phyloP scores from a whole-genome alignment of 2,113 vertebrate species.

The Trochalopteron elliotii region DNA sequence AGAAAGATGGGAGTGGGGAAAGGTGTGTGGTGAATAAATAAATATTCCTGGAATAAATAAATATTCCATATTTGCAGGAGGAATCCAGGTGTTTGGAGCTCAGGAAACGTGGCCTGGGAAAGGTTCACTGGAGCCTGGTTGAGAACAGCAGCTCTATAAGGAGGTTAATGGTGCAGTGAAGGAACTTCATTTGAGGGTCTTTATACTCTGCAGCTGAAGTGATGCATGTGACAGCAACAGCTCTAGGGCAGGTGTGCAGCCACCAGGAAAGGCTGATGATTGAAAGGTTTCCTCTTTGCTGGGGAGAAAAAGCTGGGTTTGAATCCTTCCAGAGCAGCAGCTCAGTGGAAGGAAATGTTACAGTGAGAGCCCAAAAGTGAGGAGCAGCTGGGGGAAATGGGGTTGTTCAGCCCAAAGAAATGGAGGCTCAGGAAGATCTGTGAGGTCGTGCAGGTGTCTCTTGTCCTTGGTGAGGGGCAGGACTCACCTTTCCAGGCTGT shows the following conservation, averaged over 20 bases:
- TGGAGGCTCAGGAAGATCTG: neutral
- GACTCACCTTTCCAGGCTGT: neutral
- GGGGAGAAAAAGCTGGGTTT: neutral
- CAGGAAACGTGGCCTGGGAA: neutral
- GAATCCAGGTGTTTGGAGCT: neutral
- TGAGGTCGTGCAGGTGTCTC: neutral
- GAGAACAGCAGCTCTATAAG: neutral
- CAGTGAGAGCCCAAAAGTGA: neutral
- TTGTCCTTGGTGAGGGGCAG: neutral
- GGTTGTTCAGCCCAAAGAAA: neutral
- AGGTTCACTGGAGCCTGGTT: neutral
- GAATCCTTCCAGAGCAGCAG: neutral
- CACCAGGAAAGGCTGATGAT: neutral
- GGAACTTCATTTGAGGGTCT: neutral
- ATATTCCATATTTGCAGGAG: neutral
- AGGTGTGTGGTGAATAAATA: fast-evolving
- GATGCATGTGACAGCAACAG: neutral
- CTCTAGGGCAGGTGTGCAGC: neutral
- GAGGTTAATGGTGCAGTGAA: conserved; percentile 21
- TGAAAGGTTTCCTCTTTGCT: neutral
- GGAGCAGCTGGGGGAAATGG: neutral
- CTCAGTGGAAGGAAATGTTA: neutral
- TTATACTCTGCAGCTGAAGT: neutral
- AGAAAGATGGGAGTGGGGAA: neutral
- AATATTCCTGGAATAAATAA: neutral